Evolutionary conservation across 2,797 vertebrate genomes (phyloP), one percentile per base, ranked within the genome.

Genomic region (Microctenopoma stevenorrisi): DNA sequence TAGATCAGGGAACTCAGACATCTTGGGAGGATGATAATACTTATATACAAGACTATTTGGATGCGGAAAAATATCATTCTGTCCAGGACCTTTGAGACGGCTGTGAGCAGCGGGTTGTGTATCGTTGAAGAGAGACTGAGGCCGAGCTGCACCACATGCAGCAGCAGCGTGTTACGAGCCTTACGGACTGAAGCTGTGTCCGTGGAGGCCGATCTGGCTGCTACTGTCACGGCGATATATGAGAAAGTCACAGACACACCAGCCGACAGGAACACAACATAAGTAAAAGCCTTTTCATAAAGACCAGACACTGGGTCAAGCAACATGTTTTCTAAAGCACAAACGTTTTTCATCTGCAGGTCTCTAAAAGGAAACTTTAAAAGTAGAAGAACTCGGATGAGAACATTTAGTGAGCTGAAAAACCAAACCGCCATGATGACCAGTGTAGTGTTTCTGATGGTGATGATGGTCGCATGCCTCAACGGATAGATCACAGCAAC

Each of bases 401-500:
- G 2, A 0, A 70, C 1, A 47, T 76, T 83, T 0, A 91, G 12
- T 2, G 15, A 79, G 57, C 83, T 50, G 2, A 88, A 6, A 1
- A 58, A 16, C 91, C 91, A 93, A 13, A 89, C 43, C 1, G 70
- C 28, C 16, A 40, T 2, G 1, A 93, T 25, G 1, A 75, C 68
- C 11, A 71, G 4, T 0, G 1, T 44, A 3, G 91, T 92, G 35
- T 67, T 89, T 44, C 68, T 87, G 8, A 69, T 63, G 28, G 84
- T 92, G 71, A 84, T 51, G 18, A 94, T 74, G 30, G 62, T 8
- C n/a, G 70, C 46, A 5, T 93, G 87, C 13, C 81, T 89, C 65
- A 93, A 78, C 4, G 91, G 90, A 59, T 76, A 86, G 50, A 90
- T 90, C 46, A 94, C 86, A 15, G 92, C 91, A 6, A 92, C 81